These are phyloP conservation scores for Eupithecia insigniata DNA, from an alignment of 2,888 invertebrate species.

Conservation along the genomic window DNA sequence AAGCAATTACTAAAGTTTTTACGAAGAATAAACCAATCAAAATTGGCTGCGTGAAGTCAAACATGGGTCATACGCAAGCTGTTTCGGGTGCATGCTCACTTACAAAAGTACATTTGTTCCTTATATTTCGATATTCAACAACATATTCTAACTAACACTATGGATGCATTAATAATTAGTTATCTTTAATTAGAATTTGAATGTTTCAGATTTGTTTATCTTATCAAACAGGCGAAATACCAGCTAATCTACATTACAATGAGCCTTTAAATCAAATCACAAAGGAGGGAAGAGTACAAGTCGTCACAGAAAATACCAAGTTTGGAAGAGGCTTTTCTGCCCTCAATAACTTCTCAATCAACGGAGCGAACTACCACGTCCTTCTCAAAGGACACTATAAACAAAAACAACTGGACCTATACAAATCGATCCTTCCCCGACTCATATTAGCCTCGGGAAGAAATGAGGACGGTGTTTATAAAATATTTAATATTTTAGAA, in stretches of 20 bases:
- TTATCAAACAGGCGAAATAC: constrained; percentile 57
- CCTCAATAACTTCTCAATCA: constrained; percentile 55
- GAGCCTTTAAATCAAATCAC: constrained; percentile 49
- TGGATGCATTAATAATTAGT: no score
- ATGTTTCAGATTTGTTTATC: constrained; percentile 55
- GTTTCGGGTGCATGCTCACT: neutral
- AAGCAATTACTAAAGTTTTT: neutral
- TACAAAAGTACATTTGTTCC: neutral
- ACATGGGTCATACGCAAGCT: constrained; percentile 2
- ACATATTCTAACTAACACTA: no score
- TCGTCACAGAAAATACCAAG: constrained; percentile 51
- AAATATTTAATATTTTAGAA: constrained; percentile 60
- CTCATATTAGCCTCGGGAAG: constrained; percentile 83
- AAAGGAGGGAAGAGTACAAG: constrained; percentile 54
- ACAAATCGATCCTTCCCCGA: constrained; percentile 63
- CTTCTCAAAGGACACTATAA: constrained; percentile 59
- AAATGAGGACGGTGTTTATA: constrained; percentile 70
- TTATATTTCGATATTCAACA: no score
- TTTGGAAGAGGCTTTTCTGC: constrained; percentile 57
- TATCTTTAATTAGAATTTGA: no score
- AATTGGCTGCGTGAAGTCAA: neutral
- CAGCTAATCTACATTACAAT: constrained; percentile 59
- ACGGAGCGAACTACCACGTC: constrained; percentile 55
- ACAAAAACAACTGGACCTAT: constrained; percentile 11
- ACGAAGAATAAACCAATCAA: neutral